Evolutionary conservation across 2,113 vertebrate species (phyloP), one percentile per base, ranked within the genome.

Genomic region (Dipodomys spectabilis): DNA sequence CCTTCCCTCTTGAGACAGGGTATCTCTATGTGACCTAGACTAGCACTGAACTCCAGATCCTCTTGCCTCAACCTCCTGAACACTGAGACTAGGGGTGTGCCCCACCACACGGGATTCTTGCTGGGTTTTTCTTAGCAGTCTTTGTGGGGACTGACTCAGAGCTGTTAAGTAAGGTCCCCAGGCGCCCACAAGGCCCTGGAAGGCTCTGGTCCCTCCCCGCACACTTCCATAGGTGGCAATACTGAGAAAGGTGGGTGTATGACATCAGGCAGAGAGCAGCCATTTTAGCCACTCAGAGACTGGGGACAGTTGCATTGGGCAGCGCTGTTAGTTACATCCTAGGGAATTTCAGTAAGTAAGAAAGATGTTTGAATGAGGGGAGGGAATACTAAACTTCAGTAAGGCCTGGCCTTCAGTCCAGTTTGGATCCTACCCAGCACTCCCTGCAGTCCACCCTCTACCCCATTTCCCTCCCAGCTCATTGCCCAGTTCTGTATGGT

Each of bases 401-500:
- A 39, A 39, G 39, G 25, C 10, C 2, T 16, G 5, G 57, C 13
- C 12, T 62, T 49, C 60, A 12, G 65, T 8, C 12, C 64, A 71
- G 35, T 22, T 72, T 78, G 39, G 65, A 15, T 32, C 62, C 28
- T 28, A 27, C 35, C 62, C 49, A 53, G 39, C 35, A 20, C 18
- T 65, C 69, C 15, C 44, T 20, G 15, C 1, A 35, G 0, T 0
- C 44, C 28, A 0, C 62, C 0, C 1, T 65, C 44, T 18, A n/a
- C 30, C 69, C 32, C 78, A 13, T 5, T n/a, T 18, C 19, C 7
- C 27, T 22, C 39, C 39, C 16, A 53, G 19, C 30, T 82, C 32
- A 28, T 80, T 71, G 69, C 30, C 44, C 27, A 22, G 27, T 13
- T 84, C 72, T 1, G 3, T 39, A 22, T 39, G 22, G 22, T 44